Percentiles rank a stretch among this genome's conserved stretches.
These are phyloP conservation scores for Rhagonycha fulva DNA, from an alignment of 2,888 invertebrate species.

Conservation along the genomic window DNA sequence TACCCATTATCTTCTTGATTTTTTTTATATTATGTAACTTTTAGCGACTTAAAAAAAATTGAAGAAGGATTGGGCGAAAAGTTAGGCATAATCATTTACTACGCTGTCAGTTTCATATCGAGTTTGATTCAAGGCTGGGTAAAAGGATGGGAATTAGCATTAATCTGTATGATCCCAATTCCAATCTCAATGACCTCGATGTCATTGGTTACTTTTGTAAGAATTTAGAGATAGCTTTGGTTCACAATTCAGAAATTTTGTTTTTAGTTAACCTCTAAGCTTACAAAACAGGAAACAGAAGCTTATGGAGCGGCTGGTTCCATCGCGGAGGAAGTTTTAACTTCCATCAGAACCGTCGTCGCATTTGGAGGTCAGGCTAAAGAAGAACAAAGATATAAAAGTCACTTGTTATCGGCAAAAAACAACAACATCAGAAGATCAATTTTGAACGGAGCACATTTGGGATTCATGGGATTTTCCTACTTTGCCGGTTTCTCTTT, in stretches of 20 bases:
- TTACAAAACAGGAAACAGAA: neutral
- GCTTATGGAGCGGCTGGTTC: too few relatives aligned
- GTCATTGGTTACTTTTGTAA: too few relatives aligned
- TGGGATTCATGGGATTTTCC: neutral
- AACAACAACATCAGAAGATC: neutral
- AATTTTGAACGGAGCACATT: neutral
- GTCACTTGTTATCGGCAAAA: neutral
- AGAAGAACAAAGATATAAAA: neutral
- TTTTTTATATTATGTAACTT: slow-evolving; percentile 51
- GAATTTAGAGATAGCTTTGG: too few relatives aligned
- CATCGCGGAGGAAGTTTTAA: too few relatives aligned
- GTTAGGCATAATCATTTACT: slow-evolving; percentile 61
- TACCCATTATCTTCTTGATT: slow-evolving; percentile 46
- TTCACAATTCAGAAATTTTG: slow-evolving; percentile 57
- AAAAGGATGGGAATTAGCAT: too few relatives aligned
- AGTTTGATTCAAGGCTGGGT: too few relatives aligned
- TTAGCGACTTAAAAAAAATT: slow-evolving; percentile 74
- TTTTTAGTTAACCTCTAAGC: neutral
- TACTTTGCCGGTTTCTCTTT: neutral
- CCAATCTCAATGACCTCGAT: too few relatives aligned
- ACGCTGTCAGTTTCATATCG: too few relatives aligned
- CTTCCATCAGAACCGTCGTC: neutral
- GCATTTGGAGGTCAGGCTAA: neutral
- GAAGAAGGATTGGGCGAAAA: slow-evolving; percentile 62
- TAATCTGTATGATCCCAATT: too few relatives aligned